Percentiles rank a stretch among this genome's conserved stretches.
These are phyloP conservation scores for Illadopsis cleaveri DNA, from an alignment of 2,113 vertebrate genomes.

Conservation along the genomic window DNA sequence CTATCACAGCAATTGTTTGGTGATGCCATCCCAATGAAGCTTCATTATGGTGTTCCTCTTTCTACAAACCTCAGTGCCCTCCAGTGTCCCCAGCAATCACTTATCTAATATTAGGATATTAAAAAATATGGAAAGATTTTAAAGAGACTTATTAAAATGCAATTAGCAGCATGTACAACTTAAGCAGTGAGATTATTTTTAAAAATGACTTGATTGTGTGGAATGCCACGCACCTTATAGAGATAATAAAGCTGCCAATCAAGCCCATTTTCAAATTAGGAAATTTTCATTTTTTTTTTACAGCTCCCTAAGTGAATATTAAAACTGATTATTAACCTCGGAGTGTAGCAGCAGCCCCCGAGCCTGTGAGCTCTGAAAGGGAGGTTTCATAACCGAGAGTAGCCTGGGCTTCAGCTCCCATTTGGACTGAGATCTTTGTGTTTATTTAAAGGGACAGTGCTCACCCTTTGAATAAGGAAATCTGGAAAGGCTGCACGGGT, in stretches of 20 bases:
- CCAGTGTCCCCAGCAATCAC: constrained; percentile 83
- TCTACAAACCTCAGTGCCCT: constrained; percentile 79
- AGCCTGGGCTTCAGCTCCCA: constrained; percentile 11
- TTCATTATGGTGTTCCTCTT: constrained; percentile 61
- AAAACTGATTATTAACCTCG: constrained; percentile 72
- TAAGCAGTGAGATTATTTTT: constrained; percentile 82
- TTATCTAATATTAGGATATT: constrained; percentile 87
- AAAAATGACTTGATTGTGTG: constrained; percentile 81
- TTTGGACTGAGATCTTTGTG: background rate
- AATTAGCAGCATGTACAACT: constrained; percentile 79
- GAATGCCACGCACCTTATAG: constrained; percentile 78
- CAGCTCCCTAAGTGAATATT: constrained; percentile 74
- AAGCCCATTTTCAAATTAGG: constrained; percentile 69
- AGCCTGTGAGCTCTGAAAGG: constrained; percentile 7
- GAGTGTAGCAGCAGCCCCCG: constrained; percentile 22
- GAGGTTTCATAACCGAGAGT: constrained; percentile 28
- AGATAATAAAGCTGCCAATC: constrained; percentile 85
- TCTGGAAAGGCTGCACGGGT: background rate
- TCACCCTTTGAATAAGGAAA: background rate
- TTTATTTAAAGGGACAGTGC: constrained; percentile 25
- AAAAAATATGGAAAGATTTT: constrained; percentile 86
- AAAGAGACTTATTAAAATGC: constrained; percentile 84
- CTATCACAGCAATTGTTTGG: constrained; percentile 62
- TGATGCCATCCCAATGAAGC: constrained; percentile 63
- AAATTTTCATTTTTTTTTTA: constrained; percentile 76